phyloP scores from a whole-genome alignment of 2,888 invertebrate species.

The Leptinotarsa haldemani region DNA sequence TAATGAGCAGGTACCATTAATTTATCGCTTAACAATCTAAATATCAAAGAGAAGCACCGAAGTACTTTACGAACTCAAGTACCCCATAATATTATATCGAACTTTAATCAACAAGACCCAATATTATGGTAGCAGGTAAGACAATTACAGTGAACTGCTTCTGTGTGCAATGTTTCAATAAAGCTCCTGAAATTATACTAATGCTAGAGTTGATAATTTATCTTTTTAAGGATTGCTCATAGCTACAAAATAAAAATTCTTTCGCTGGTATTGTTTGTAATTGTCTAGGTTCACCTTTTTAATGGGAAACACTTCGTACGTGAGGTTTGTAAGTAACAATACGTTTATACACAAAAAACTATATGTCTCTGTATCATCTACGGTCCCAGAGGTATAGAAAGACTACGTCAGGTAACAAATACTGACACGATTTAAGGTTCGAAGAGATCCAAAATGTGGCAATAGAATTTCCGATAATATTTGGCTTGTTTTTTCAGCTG shows the following conservation, averaged over 20 bases:
- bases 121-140: constrained; percentile 9
- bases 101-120: constrained; percentile 1
- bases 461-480: background rate
- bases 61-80: constrained; percentile 7
- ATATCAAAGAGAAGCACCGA: constrained; percentile 11
- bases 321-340: constrained; percentile 9
- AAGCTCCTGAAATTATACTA: background rate
- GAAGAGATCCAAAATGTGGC: background rate
- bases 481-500: background rate
- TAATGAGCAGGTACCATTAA: background rate
- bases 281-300: background rate
- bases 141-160: background rate
- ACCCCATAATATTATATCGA: background rate
- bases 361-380: constrained; percentile 6
- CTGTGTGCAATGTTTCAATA: constrained; percentile 3
- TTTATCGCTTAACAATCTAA: constrained; percentile 2
- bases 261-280: background rate
- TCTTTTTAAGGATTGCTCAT: background rate
- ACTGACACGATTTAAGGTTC: background rate
- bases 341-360: constrained; percentile 2
- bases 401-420: background rate
- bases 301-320: constrained; percentile 2
- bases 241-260: background rate
- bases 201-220: no score
- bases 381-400: background rate